Base-by-base conservation (phyloP, 2,113 vertebrate species). In the Pollimyrus isidori region DNA sequence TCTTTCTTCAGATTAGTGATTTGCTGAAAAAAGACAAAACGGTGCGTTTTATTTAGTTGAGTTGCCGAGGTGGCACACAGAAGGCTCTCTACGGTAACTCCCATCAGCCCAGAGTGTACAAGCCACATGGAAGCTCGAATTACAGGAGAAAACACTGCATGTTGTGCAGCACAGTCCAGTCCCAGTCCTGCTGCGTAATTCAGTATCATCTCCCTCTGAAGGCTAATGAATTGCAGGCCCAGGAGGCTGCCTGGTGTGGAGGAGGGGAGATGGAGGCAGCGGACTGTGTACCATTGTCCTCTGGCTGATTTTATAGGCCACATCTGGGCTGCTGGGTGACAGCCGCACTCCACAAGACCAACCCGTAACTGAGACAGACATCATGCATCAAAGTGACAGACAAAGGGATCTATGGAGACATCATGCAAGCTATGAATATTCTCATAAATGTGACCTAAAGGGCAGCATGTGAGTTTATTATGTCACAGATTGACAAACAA, bases 1-100 rank as follows among this genome's bases (percentile, higher is more conserved):
- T 99, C 98, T 92, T 99, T 99, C 94, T 99, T 99, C 92, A 99
- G 92, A 84, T 98, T 98, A 73, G 96, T 97, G 93, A 99, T 99
- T 97, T 99, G 98, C 98, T 99, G 91, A 2, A 82, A 93, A 91
- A n/a, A 48, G 17, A 48, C 0, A 89, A 65, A 50, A 88, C 39
- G 0, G 10, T 53, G 80, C 7, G 9, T 5, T 35, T 15, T 48
- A 26, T 35, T 50, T 86, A 26, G 46, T 6, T 5, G 7, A 84
- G 10, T 21, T 26, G 21, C 23, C 3, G 45, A 50, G 26, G 50
- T 87, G 30, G 73, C 2, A 6, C 2, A 84, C 15, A 46, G 13
- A 52, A 3, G 46, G 26, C 62, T n/a, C 26, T n/a, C 62, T 65
- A 30, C 1, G n/a, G 58, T 65, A 10, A 65, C 58, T 65, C 23